A percentile compares a stretch with the other conserved stretches of the same genome.
Conservation (phyloP, 1,140 invertebrate species). For the Zaprionus ornatus region DNA sequence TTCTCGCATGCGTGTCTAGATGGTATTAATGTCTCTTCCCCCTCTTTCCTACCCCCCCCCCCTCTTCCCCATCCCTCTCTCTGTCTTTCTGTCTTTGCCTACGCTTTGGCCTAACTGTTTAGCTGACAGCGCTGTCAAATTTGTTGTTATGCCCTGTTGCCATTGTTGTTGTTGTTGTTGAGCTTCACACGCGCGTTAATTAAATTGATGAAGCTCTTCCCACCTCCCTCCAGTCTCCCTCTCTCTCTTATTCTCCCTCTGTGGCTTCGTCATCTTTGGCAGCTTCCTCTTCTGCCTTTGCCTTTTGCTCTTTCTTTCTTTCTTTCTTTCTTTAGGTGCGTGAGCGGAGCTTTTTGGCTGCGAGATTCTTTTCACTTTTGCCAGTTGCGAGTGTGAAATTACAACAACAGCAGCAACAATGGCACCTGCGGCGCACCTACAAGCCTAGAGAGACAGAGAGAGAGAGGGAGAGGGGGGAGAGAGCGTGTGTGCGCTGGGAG, state of each 20-base stretch:
- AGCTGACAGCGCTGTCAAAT: constrained; percentile 47
- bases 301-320: not conserved
- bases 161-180: constrained; percentile 28
- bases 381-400: constrained; percentile 42
- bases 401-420: constrained; percentile 40
- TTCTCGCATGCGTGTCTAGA: not conserved
- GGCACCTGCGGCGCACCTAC: constrained; percentile 8
- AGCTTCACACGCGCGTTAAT: constrained; percentile 51
- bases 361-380: constrained; percentile 49
- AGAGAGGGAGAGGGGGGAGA: not conserved
- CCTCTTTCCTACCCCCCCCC: not conserved
- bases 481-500: not conserved
- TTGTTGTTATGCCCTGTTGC: constrained; percentile 29
- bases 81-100: constrained; percentile 15
- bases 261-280: not conserved
- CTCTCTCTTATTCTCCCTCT: not conserved
- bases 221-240: not conserved
- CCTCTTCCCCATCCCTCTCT: constrained; percentile 1
- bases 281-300: constrained; percentile 3
- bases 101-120: constrained; percentile 39
- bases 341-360: constrained; percentile 18
- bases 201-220: constrained; percentile 27
- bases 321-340: constrained; percentile 9
- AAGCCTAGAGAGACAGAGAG: not conserved
- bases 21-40: not conserved